Base-by-base conservation (phyloP, 2,797 vertebrate genomes). In the Calcarius lapponicus region DNA sequence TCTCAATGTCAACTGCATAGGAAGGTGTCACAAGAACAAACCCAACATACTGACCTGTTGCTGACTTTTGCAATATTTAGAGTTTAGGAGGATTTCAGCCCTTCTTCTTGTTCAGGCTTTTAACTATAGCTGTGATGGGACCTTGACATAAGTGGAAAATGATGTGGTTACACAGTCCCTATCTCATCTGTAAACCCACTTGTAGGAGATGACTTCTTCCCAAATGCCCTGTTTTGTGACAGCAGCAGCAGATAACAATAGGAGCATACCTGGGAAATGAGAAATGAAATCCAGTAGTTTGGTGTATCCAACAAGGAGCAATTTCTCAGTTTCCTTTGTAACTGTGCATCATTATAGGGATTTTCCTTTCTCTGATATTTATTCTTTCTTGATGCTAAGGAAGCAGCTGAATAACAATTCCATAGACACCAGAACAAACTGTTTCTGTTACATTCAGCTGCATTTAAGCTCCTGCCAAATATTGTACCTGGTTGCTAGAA, bases 21-120 rank as follows among this genome's bases (percentile, higher is more conserved):
- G 64, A 73, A 19, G 17, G 11, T 45, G 19, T 76, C 71, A 34
- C 15, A 34, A 53, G n/a, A 50, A 29, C 31, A 67, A 74, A 2
- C 18, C 29, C 58, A 71, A 18, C 12, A 7, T 0, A 0, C 26
- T 85, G 53, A 24, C 14, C 1, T 3, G 1, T 51, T 76, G 25
- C 45, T 92, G 81, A 50, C 32, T n/a, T 6, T 29, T 56, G 28
- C 28, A 64, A 0, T 69, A 47, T 73, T 42, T 42, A 51, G 20
- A 67, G 32, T 70, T 74, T 16, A 53, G 29, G 51, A 70, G 75
- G 42, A 40, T 40, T 74, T 64, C 70, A 64, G 31, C 28, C 11
- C 1, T 89, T 75, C 50, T 53, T 14, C 28, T 79, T 84, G 28
- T 43, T 54, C n/a, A 36, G 5, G 40, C 70, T 73, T 71, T 40